A percentile compares a stretch with the other conserved stretches of the same genome.
These are phyloP conservation scores for Zoanthus solanderi DNA, from an alignment of 92 coral and sea anemone genomes.

Conservation along the genomic window DNA sequence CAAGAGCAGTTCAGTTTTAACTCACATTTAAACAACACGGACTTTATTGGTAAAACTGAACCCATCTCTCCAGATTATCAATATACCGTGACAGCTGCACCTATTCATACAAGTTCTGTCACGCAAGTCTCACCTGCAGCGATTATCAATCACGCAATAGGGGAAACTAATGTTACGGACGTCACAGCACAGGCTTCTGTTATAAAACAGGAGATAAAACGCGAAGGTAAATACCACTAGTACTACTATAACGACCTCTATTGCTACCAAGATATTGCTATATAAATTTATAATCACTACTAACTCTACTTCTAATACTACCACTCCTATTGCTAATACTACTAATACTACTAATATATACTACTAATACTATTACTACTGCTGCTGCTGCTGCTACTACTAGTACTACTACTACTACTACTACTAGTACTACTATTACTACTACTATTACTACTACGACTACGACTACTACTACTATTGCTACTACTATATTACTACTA, in stretches of 20 bases:
- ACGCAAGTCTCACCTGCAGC: not conserved
- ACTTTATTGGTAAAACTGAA: conserved; percentile 20
- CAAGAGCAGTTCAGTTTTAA: conserved; percentile 10
- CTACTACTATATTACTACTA: not conserved
- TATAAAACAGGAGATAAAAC: conserved; percentile 5
- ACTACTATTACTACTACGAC: too few species aligned
- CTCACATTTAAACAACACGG: conserved; percentile 18
- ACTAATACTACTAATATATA: not conserved
- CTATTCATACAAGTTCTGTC: conserved; percentile 20
- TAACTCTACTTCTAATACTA: not conserved
- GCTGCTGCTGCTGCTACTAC: not conserved
- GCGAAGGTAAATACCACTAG: conserved; percentile 18
- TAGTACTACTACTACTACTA: not conserved
- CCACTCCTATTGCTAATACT: not conserved
- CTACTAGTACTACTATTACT: not conserved
- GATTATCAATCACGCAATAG: not conserved
- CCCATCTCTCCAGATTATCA: conserved; percentile 8
- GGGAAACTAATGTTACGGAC: not conserved
- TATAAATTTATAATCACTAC: too few species aligned
- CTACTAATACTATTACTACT: not conserved
- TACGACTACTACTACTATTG: too few species aligned
- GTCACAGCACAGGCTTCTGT: not conserved
- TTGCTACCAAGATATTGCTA: not conserved
- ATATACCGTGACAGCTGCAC: not conserved
- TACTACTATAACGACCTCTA: not conserved